Conservation (phyloP, 2,113 vertebrate species). For the Eudorcas thomsonii region DNA sequence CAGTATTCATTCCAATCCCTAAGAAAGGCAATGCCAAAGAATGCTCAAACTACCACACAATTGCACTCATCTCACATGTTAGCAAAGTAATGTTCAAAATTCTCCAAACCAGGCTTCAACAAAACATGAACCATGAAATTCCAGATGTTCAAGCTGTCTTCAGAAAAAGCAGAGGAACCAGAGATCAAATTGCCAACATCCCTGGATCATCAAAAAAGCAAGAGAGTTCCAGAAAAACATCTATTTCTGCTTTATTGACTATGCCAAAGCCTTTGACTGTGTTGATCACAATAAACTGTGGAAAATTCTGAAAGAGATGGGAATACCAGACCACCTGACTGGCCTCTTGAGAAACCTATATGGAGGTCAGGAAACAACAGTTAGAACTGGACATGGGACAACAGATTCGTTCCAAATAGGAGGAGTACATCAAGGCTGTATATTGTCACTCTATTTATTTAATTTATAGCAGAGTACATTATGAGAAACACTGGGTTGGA, state of each 20-base stretch:
- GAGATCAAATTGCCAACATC: not conserved
- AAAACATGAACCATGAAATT: not conserved
- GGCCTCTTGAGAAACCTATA: not conserved
- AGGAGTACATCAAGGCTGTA: fast-evolving
- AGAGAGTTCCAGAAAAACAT: not conserved
- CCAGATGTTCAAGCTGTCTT: not conserved
- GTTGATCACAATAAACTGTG: not conserved
- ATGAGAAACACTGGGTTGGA: not conserved
- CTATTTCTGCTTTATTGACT: not conserved
- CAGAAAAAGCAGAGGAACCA: not conserved
- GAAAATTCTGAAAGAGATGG: not conserved
- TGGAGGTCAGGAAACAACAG: not conserved
- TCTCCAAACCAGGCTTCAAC: not conserved
- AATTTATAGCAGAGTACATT: not conserved
- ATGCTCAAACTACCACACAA: fast-evolving
- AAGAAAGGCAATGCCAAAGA: not conserved
- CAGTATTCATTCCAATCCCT: not conserved
- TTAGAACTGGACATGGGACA: not conserved
- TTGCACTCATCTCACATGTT: not conserved
- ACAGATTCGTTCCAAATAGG: not conserved
- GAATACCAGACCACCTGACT: not conserved
- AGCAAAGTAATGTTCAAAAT: not conserved
- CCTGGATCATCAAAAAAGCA: not conserved
- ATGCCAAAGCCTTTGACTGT: not conserved
- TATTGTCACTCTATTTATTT: not conserved